phyloP scores from a whole-genome alignment of 2,113 vertebrate genomes.

The Corythornis cristatus region DNA sequence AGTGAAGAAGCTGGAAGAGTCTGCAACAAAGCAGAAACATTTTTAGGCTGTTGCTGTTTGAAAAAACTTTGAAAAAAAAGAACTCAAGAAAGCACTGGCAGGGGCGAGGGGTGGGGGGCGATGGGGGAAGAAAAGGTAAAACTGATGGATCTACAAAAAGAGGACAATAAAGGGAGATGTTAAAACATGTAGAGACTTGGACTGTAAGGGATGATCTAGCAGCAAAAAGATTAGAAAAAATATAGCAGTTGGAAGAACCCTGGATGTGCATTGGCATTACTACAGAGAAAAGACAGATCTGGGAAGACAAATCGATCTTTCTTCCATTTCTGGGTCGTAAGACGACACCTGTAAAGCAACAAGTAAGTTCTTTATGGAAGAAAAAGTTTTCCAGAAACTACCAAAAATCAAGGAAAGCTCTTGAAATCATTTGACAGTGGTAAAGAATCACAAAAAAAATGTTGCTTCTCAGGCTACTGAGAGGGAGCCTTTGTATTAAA shows the following conservation, averaged over 20 bases:
- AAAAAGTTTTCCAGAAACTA: slow-evolving; percentile 9
- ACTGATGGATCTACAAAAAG: not conserved
- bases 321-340: slow-evolving; percentile 13
- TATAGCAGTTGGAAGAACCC: not conserved
- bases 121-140: too few relatives aligned
- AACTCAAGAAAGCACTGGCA: not conserved
- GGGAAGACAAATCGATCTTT: not conserved
- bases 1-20: not conserved
- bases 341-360: not conserved
- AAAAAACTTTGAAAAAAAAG: not conserved
- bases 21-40: not conserved
- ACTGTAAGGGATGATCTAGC: not conserved
- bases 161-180: not conserved
- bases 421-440: not conserved
- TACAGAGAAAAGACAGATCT: slow-evolving; percentile 7
- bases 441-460: not conserved
- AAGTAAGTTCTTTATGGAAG: not conserved
- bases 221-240: slow-evolving; percentile 8
- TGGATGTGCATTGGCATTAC: not conserved
- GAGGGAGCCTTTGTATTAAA: not conserved
- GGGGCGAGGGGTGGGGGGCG: too few relatives aligned
- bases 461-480: not conserved
- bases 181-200: not conserved
- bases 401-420: not conserved
- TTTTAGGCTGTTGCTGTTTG: not conserved